phyloP scores from a whole-genome alignment of 1,140 invertebrate species.

The Panulirus ornatus region DNA sequence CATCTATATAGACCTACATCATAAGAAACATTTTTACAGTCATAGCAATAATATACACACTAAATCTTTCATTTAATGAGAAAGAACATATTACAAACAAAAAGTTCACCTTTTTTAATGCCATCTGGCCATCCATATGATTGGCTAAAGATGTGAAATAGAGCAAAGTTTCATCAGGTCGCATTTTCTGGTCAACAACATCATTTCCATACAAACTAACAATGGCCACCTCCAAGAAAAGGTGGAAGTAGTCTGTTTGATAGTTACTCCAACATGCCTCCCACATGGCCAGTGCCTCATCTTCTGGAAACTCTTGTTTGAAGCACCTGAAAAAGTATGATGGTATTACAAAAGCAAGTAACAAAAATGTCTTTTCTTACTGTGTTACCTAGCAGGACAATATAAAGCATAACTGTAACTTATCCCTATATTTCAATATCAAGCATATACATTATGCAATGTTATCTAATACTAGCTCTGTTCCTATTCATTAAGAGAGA shows the following conservation, averaged over 20 bases:
- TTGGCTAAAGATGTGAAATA: slow-evolving; percentile 96
- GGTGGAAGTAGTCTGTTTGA: slow-evolving; percentile 96
- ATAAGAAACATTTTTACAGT: no score
- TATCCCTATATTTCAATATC: not conserved
- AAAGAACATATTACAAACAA: no score
- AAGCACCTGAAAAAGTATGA: slow-evolving; percentile 79
- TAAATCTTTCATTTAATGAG: no score
- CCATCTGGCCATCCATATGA: slow-evolving; percentile 96
- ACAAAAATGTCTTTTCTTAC: no score
- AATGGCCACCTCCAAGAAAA: slow-evolving; percentile 93
- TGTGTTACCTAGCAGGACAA: not conserved
- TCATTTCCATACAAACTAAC: slow-evolving; percentile 91
- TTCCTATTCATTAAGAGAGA: no score
- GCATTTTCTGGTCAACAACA: slow-evolving; percentile 92
- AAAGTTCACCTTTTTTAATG: slow-evolving; percentile 86
- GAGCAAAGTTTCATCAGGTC: slow-evolving; percentile 97
- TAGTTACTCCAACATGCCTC: slow-evolving; percentile 76
- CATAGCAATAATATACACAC: no score
- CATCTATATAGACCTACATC: no score
- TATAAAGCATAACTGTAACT: not conserved
- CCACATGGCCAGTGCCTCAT: slow-evolving; percentile 75
- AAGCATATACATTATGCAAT: not conserved
- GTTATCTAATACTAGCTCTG: no score
- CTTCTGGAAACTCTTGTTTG: slow-evolving; percentile 82
- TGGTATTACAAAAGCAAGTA: not conserved